Evolutionary conservation across 1,140 invertebrate species (phyloP), one percentile per base, ranked within the genome.

Genomic region (Musca domestica): DNA sequence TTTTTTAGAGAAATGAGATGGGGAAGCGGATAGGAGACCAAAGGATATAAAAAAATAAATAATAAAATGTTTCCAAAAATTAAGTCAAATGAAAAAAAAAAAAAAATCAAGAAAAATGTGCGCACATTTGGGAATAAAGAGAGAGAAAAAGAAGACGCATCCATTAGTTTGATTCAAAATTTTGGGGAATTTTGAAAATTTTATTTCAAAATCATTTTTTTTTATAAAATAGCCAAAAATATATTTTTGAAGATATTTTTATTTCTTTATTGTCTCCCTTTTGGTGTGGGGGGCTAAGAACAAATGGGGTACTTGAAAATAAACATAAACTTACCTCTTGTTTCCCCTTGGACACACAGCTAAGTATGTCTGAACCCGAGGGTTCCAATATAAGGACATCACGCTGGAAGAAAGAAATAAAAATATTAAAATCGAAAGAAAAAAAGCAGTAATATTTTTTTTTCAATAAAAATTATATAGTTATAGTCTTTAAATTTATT

Each of bases 331-430:
- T 83, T 82, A 90, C 88, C 87, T 89, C 88, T 41, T 87, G 85
- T 83, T 93, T 93, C 67, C 91, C 91, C 83, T 92, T 92, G 65
- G 90, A 92, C 17, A 92, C 89, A 79, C 91, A 93, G 73, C 87
- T 89, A 19, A 87, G 86, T 51, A 92, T 89, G 74, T 91, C 89
- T 69, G 86, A 86, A 63, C 79, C 79, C 34, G 83, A 83, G 27
- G 91, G 90, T 78, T 92, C 90, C 83, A 93, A 81, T 67, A 87
- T 84, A 66, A 92, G 77, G 2, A 89, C 88, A 78, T 93, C 91
- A 72, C 87, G 86, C 91, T 92, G 86, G 51, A 72, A 75, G 64
- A 71, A 67, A 41, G 34, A 41, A 41, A n/a, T n/a, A n/a, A 41
- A 41, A 41, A 41, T 41, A 30, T 4, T 30, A 4, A 30, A 30